A percentile compares a stretch with the other conserved stretches of the same genome.
These are phyloP conservation scores for Eubucco bourcierii DNA, from an alignment of 2,113 vertebrate species.

Conservation along the genomic window DNA sequence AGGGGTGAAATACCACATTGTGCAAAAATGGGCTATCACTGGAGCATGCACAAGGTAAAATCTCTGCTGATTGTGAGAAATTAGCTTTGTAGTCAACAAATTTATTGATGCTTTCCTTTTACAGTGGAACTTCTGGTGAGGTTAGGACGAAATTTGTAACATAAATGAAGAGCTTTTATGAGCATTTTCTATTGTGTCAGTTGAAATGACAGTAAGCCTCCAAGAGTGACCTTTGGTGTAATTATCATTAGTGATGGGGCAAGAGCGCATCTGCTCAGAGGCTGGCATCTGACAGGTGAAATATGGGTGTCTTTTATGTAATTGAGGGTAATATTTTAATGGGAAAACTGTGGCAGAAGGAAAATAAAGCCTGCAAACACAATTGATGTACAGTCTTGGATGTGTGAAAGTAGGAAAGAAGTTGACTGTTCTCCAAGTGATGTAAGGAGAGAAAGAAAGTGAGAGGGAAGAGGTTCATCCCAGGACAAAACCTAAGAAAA, in stretches of 20 bases:
- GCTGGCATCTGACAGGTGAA: slow-evolving; percentile 39
- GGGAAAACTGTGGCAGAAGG: neutral
- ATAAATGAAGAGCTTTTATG: slow-evolving; percentile 22
- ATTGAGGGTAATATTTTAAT: neutral
- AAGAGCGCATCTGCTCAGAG: slow-evolving; percentile 28
- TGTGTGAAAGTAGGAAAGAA: neutral
- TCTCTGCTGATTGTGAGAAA: slow-evolving; percentile 27
- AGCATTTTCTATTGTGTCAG: neutral
- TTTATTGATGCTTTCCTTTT: neutral
- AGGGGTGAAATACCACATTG: slow-evolving; percentile 32
- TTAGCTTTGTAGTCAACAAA: slow-evolving; percentile 25
- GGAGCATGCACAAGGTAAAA: neutral
- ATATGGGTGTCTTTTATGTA: slow-evolving; percentile 17
- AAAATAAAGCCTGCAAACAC: neutral
- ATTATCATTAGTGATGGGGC: slow-evolving; percentile 1
- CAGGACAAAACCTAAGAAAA: neutral
- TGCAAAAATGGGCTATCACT: slow-evolving; percentile 30
- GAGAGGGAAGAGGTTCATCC: neutral
- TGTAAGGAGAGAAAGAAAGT: neutral
- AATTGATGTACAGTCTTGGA: neutral
- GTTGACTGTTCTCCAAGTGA: neutral
- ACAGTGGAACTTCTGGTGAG: neutral
- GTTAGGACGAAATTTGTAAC: neutral
- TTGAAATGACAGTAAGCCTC: neutral
- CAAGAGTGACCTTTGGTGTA: slow-evolving; percentile 1